Evolutionary conservation across 2,888 invertebrate species (phyloP).

Genomic region (Cotesia congregata): DNA sequence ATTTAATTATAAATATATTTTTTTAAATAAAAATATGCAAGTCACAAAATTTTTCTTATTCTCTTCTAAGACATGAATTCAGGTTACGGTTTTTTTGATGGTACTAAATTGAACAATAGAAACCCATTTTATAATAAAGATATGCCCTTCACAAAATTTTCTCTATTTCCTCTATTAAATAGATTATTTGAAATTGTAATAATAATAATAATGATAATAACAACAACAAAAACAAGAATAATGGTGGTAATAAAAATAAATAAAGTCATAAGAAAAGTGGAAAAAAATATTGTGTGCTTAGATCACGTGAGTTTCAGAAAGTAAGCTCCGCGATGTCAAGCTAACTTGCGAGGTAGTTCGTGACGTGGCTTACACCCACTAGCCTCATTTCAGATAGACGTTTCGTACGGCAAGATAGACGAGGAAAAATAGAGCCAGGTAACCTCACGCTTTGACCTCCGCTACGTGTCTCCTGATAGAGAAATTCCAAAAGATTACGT

Average conservation of each 20-base stretch:
- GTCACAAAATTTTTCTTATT: no score
- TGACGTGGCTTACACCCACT: slow-evolving; percentile 33
- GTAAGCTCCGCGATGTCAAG: slow-evolving; percentile 23
- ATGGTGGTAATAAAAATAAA: background rate
- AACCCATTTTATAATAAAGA: no score
- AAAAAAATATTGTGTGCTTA: background rate
- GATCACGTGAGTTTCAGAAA: slow-evolving; percentile 1
- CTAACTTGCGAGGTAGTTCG: slow-evolving; percentile 32
- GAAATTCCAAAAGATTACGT: slow-evolving; percentile 47
- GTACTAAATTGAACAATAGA: no score
- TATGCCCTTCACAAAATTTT: no score
- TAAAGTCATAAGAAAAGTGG: background rate
- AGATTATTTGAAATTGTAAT: background rate
- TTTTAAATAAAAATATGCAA: no score
- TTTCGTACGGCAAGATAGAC: slow-evolving; percentile 38
- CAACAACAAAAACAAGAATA: background rate
- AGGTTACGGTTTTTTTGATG: no score
- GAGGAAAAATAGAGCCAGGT: slow-evolving; percentile 27
- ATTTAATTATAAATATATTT: no score
- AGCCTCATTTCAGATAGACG: slow-evolving; percentile 38
- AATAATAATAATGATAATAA: background rate
- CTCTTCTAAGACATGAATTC: no score
- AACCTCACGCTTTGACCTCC: slow-evolving; percentile 42
- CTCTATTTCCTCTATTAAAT: no score
- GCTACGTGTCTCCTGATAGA: slow-evolving; percentile 34